Conservation (phyloP, 2,113 vertebrate genomes). For the Syngnathus typhle region DNA sequence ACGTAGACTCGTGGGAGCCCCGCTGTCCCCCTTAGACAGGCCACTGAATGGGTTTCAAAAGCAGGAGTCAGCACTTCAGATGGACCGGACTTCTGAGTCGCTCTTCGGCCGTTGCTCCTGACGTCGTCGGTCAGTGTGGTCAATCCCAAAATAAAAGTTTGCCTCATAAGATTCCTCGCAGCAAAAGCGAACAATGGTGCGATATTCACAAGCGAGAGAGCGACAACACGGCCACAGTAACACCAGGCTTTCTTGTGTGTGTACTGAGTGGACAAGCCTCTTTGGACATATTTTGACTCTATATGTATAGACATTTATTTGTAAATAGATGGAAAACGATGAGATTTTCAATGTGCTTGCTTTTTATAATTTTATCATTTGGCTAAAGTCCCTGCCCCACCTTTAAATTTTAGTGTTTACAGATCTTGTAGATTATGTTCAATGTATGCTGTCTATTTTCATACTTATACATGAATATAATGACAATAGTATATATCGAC, state of each 20-base stretch:
- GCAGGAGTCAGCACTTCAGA: constrained; percentile 46
- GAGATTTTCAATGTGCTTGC: constrained; percentile 43
- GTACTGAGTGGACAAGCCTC: constrained; percentile 51
- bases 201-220: not conserved
- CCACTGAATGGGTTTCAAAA: constrained; percentile 37
- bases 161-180: constrained; percentile 11
- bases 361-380: constrained; percentile 10
- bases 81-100: constrained; percentile 30
- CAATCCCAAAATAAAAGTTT: constrained; percentile 15
- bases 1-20: constrained; percentile 21
- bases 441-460: constrained; percentile 49
- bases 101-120: constrained; percentile 16
- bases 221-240: constrained; percentile 37
- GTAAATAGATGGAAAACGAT: constrained; percentile 46
- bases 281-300: constrained; percentile 45
- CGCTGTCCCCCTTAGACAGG: constrained; percentile 10
- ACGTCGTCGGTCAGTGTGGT: constrained; percentile 15
- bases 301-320: constrained; percentile 40
- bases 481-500: constrained; percentile 25
- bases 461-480: constrained; percentile 47
- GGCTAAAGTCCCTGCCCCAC: not conserved
- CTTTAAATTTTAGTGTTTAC: constrained; percentile 22
- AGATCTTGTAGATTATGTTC: constrained; percentile 26
- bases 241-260: constrained; percentile 64
- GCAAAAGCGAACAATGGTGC: constrained; percentile 24